A percentile compares a stretch with the other conserved stretches of the same genome.
These are phyloP conservation scores for Theristicus caerulescens DNA, from an alignment of 2,113 vertebrate genomes.

Conservation along the genomic window DNA sequence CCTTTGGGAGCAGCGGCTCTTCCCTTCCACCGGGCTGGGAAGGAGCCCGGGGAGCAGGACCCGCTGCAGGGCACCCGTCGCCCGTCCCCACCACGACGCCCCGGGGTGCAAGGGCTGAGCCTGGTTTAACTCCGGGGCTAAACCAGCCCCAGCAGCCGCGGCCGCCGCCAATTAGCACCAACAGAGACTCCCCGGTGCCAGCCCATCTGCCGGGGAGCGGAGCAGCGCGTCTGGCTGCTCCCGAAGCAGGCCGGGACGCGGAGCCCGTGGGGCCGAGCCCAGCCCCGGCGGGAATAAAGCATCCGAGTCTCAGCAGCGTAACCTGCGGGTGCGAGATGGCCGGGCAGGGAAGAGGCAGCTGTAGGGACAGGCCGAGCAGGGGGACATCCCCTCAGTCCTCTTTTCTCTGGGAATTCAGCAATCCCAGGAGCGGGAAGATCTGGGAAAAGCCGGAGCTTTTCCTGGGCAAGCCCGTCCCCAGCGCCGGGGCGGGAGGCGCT, in stretches of 20 bases:
- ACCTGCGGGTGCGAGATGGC: rapidly evolving
- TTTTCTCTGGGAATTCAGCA: neutral
- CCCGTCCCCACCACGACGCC: neutral
- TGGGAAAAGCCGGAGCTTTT: neutral
- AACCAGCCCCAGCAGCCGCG: neutral
- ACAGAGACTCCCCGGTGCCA: neutral
- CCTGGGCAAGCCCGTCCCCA: neutral
- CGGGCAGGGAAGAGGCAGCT: neutral
- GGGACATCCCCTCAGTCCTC: neutral
- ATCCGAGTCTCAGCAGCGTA: rapidly evolving
- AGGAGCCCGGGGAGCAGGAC: neutral
- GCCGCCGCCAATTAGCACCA: rapidly evolving
- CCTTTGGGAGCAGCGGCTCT: neutral
- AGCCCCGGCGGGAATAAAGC: neutral
- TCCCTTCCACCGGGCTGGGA: neutral
- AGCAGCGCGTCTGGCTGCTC: neutral
- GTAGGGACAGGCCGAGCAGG: neutral
- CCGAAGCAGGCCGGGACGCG: neutral
- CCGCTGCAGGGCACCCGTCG: neutral
- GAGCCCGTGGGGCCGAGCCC: rapidly evolving
- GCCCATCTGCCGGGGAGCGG: neutral
- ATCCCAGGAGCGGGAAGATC: neutral
- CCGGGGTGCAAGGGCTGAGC: neutral
- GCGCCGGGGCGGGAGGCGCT: neutral
- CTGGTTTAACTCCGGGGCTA: neutral